These are phyloP conservation scores for Acrocera orbiculus DNA, from an alignment of 2,888 invertebrate species.

Conservation along the genomic window DNA sequence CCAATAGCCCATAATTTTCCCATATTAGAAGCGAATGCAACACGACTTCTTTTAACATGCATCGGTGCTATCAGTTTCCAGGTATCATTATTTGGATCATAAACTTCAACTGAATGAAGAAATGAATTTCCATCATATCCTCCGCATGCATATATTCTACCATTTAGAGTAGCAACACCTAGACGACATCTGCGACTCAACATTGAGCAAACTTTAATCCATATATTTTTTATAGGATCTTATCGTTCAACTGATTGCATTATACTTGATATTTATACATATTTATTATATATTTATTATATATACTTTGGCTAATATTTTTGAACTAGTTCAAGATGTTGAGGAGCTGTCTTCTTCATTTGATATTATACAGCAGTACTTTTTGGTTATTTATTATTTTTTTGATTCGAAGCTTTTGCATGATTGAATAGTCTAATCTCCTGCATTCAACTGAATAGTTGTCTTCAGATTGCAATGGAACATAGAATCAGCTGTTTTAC, in stretches of 20 bases:
- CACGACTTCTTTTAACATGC: conserved; percentile 65
- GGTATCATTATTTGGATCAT: conserved; percentile 52
- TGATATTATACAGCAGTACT: too few species aligned
- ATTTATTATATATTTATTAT: too few species aligned
- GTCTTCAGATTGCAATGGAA: too few species aligned
- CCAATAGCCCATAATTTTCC: conserved; percentile 70
- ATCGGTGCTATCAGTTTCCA: conserved; percentile 65
- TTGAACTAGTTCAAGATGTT: too few species aligned
- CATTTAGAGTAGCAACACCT: conserved; percentile 63
- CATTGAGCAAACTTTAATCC: conserved; percentile 64
- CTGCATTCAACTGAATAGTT: too few species aligned
- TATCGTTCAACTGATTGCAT: conserved; percentile 72
- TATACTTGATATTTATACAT: too few species aligned
- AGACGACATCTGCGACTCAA: conserved; percentile 62
- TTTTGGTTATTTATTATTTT: too few species aligned
- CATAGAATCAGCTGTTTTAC: too few species aligned
- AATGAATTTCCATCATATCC: conserved; percentile 76
- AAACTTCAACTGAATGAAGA: conserved; percentile 64
- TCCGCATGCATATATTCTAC: conserved; percentile 67
- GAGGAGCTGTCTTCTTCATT: too few species aligned
- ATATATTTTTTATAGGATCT: conserved; percentile 52
- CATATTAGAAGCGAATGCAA: conserved; percentile 66
- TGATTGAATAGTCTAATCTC: too few species aligned
- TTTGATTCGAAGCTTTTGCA: too few species aligned
- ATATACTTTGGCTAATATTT: too few species aligned